Conservation (phyloP, 2,113 vertebrate genomes). For the Felis catus region F.catus_Fca126_mat1.0 CM031414.1:48632501-48633000, state of each 20-base stretch:
- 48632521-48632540: not conserved
- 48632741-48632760: not conserved
- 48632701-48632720: not conserved
- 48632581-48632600: not conserved
- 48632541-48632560: not conserved
- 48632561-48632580: not conserved
- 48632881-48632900: not conserved
- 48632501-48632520: not conserved
- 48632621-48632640: not conserved
- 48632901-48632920: not conserved
- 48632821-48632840: not conserved
- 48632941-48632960: not conserved
- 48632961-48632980: not conserved
- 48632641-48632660: not conserved
- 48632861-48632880: not conserved
- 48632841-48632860: not conserved
- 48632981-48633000: not conserved
- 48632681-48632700: not conserved
- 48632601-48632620: too few species aligned
- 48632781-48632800: not conserved
- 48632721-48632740: not conserved
- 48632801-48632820: not conserved
- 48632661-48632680: not conserved
- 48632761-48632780: not conserved
- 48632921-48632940: not conserved